phyloP scores from a whole-genome alignment of 1,140 invertebrate genomes.

The Cydia pomonella region DNA sequence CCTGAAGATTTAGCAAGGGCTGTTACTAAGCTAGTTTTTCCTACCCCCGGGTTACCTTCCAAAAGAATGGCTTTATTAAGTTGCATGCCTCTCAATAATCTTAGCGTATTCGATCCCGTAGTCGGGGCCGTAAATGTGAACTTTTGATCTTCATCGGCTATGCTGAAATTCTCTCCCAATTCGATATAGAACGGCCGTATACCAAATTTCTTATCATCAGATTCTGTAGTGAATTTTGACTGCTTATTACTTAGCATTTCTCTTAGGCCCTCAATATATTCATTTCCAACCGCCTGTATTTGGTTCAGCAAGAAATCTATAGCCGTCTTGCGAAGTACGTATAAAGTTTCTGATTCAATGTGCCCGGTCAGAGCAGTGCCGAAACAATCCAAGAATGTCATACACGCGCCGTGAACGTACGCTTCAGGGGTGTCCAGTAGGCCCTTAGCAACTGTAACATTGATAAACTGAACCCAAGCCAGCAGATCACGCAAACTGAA shows the following conservation, averaged over 20 bases:
- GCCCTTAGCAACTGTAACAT: slow-evolving; percentile 80
- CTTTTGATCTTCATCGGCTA: slow-evolving; percentile 49
- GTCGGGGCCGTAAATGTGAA: slow-evolving; percentile 92
- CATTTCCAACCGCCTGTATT: slow-evolving; percentile 64
- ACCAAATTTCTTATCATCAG: slow-evolving; percentile 81
- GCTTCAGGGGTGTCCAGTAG: slow-evolving; percentile 82
- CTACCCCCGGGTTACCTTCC: slow-evolving; percentile 99
- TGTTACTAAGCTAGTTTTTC: slow-evolving; percentile 97
- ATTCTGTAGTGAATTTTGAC: slow-evolving; percentile 56
- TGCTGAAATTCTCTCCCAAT: slow-evolving; percentile 66
- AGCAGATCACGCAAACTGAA: slow-evolving; percentile 96
- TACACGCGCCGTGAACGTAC: slow-evolving; percentile 93
- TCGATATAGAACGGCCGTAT: slow-evolving; percentile 87
- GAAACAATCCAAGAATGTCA: slow-evolving; percentile 95
- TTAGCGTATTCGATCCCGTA: slow-evolving; percentile 90
- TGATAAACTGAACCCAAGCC: slow-evolving; percentile 96
- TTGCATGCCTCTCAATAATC: slow-evolving; percentile 93
- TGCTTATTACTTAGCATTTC: slow-evolving; percentile 61
- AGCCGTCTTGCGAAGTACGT: slow-evolving; percentile 76
- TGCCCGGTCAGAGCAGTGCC: slow-evolving; percentile 86
- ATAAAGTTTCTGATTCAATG: slow-evolving; percentile 81
- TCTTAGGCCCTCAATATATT: slow-evolving; percentile 56
- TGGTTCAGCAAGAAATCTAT: slow-evolving; percentile 80
- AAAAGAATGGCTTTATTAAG: slow-evolving; percentile 95
- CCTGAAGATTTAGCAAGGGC: slow-evolving; percentile 94